phyloP scores from a whole-genome alignment of 2,888 invertebrate genomes.

The Ariolimax columbianus region DNA sequence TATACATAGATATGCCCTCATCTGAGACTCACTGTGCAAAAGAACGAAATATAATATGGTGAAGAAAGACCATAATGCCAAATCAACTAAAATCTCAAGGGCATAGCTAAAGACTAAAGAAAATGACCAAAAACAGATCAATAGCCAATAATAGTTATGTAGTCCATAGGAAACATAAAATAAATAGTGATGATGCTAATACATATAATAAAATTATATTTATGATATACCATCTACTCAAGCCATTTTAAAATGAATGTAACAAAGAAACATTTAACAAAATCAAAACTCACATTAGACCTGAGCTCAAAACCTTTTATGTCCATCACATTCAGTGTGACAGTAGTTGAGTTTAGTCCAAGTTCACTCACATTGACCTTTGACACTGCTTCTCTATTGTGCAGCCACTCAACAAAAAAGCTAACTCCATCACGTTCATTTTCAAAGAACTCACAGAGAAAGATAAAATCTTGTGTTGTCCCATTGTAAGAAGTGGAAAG shows the following conservation, averaged over 20 bases:
- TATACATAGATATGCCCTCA: too few relatives aligned
- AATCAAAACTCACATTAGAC: slow-evolving; percentile 50
- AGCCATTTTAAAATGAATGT: too few relatives aligned
- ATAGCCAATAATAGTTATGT: neutral
- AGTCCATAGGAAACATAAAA: too few relatives aligned
- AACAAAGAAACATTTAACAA: neutral
- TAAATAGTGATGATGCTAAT: too few relatives aligned
- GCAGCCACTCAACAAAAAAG: slow-evolving; percentile 55
- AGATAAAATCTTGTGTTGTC: slow-evolving; percentile 51
- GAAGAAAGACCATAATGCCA: too few relatives aligned
- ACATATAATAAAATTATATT: too few relatives aligned
- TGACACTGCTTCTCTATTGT: slow-evolving; percentile 42
- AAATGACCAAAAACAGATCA: too few relatives aligned
- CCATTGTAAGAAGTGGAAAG: slow-evolving; percentile 55
- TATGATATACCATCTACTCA: too few relatives aligned
- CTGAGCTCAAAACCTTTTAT: slow-evolving; percentile 54
- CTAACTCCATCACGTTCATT: slow-evolving; percentile 45
- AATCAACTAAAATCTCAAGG: too few relatives aligned
- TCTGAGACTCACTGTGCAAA: too few relatives aligned
- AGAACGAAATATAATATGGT: too few relatives aligned
- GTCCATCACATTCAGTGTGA: slow-evolving; percentile 40
- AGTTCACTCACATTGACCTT: slow-evolving; percentile 10
- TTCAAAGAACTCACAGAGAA: slow-evolving; percentile 57
- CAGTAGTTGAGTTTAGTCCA: slow-evolving; percentile 33
- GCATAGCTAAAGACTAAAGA: too few relatives aligned